These are phyloP conservation scores for Phoxinus dragarum DNA, from an alignment of 2,797 vertebrate genomes.

Conservation along the genomic window DNA sequence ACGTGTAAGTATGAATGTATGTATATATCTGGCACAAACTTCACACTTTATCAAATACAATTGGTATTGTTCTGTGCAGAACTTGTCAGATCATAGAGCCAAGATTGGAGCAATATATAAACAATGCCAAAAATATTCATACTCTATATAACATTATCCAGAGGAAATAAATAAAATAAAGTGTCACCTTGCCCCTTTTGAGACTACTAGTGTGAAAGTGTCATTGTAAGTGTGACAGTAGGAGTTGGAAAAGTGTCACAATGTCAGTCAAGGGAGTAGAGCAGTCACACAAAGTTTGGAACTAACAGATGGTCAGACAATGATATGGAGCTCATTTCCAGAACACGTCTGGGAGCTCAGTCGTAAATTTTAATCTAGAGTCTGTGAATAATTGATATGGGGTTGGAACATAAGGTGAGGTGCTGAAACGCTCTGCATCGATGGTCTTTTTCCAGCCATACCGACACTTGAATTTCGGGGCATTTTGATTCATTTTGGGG, in stretches of 20 bases:
- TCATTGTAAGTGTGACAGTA: not conserved
- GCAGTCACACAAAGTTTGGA: not conserved
- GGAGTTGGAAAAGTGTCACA: constrained; percentile 27
- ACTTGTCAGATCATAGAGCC: not conserved
- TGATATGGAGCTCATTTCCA: constrained; percentile 21
- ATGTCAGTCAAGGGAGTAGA: not conserved
- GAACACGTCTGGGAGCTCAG: not conserved
- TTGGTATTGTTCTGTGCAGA: not conserved
- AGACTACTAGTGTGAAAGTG: not conserved
- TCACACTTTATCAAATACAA: not conserved
- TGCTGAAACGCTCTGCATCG: not conserved
- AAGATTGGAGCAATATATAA: not conserved
- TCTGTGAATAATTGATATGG: constrained; percentile 43
- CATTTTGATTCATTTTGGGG: not conserved
- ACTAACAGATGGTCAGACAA: constrained; percentile 9
- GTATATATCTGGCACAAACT: not conserved
- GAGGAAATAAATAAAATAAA: not conserved
- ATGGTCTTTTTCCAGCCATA: constrained; percentile 7
- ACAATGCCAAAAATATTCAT: not conserved
- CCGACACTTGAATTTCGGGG: not conserved
- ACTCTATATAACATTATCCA: not conserved
- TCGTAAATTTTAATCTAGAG: constrained; percentile 40
- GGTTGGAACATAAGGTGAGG: constrained; percentile 23
- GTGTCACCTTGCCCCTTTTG: not conserved
- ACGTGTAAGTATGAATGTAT: not conserved